Conservation (phyloP, 2,888 invertebrate species). For the Drosophila setosimentum region DNA sequence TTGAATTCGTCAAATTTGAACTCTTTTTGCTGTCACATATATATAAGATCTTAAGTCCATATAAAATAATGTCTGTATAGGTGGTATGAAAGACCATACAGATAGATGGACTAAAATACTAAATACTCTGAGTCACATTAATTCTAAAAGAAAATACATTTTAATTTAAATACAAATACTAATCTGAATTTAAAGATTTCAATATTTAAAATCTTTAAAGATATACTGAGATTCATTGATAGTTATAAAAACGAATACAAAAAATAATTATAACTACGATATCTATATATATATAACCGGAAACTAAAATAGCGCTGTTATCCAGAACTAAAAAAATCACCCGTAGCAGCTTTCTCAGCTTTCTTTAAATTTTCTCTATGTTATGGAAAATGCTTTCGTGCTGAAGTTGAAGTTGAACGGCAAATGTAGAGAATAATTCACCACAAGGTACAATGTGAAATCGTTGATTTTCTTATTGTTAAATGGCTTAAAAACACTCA, state of each 20-base stretch:
- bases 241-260: neutral
- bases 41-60: neutral
- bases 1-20: conserved; percentile 20
- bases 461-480: neutral
- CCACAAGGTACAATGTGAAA: neutral
- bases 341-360: neutral
- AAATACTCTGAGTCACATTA: no score
- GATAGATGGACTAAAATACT: neutral
- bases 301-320: neutral
- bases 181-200: no score
- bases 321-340: neutral
- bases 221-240: neutral
- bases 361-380: neutral
- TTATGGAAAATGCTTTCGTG: neutral
- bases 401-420: neutral
- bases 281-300: neutral
- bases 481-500: neutral
- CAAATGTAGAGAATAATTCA: neutral
- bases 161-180: no score
- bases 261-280: neutral
- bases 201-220: neutral
- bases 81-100: neutral
- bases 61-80: neutral
- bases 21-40: neutral
- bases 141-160: no score